phyloP scores from a whole-genome alignment of 37 sponge, comb jelly and placozoan genomes.

The Corticium candelabrum region DNA sequence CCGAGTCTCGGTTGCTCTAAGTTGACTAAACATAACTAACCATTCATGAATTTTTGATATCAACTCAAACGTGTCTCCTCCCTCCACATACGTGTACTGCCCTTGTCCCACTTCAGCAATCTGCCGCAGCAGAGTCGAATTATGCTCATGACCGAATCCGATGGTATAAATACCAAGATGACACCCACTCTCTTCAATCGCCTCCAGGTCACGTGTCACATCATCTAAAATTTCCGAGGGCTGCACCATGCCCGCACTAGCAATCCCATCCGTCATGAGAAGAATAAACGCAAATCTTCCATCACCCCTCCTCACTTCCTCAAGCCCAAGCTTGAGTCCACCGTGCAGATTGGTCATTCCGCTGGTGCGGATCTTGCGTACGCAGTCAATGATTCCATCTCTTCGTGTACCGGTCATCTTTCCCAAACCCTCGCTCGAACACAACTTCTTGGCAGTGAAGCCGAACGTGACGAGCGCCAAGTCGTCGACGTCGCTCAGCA shows the following conservation, averaged over 20 bases:
- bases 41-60: background rate
- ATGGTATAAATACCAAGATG: background rate
- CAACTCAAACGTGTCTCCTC: background rate
- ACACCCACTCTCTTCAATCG: background rate
- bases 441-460: background rate
- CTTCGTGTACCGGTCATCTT: background rate
- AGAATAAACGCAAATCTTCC: background rate
- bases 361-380: background rate
- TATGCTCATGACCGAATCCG: background rate
- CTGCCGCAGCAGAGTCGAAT: background rate
- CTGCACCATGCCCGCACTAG: background rate
- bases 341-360: slow-evolving; percentile 2
- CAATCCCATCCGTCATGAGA: background rate
- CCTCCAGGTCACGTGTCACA: background rate
- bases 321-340: background rate
- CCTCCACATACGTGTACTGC: background rate
- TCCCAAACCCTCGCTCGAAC: background rate
- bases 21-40: background rate
- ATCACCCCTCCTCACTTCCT: background rate
- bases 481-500: background rate
- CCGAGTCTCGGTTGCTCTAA: background rate
- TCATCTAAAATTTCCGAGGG: background rate
- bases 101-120: background rate
- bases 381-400: background rate
- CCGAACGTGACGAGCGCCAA: slow-evolving; percentile 3